Evolutionary conservation across 2,797 vertebrate species (phyloP).

Genomic region (Rhinichthys osculus): DNA sequence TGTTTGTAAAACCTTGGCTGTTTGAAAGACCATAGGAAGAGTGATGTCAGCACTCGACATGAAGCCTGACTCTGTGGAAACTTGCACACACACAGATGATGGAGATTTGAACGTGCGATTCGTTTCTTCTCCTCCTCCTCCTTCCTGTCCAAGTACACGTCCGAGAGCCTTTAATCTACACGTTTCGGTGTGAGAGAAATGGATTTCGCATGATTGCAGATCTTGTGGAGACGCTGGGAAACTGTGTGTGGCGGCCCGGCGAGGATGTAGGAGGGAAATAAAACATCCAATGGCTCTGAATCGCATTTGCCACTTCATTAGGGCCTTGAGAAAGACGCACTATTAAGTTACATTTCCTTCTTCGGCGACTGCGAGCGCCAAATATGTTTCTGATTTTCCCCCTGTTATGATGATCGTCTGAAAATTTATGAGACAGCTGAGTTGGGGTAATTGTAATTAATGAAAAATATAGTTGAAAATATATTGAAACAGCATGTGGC

Average conservation of each 20-base stretch:
- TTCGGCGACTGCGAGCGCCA: conserved; percentile 37
- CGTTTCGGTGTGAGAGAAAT: conserved; percentile 57
- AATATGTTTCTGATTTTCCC: conserved; percentile 50
- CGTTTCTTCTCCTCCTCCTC: conserved; percentile 38
- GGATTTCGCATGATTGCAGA: conserved; percentile 60
- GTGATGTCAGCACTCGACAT: conserved; percentile 38
- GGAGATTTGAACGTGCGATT: conserved; percentile 47
- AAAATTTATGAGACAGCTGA: conserved; percentile 50
- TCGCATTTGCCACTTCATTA: conserved; percentile 57
- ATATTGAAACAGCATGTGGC: conserved; percentile 49
- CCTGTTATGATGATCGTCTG: conserved; percentile 46
- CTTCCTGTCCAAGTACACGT: conserved; percentile 57
- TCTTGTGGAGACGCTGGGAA: conserved; percentile 51
- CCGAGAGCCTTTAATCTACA: conserved; percentile 54
- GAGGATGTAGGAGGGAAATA: conserved; percentile 59
- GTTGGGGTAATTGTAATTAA: conserved; percentile 50
- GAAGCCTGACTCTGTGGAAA: conserved; percentile 54
- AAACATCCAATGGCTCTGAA: conserved; percentile 54
- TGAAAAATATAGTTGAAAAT: conserved; percentile 37
- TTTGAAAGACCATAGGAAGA: conserved; percentile 35
- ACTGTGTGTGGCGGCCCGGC: conserved; percentile 44
- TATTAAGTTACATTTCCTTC: conserved; percentile 56
- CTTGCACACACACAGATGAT: conserved; percentile 32
- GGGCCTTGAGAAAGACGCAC: conserved; percentile 31
- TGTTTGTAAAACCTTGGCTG: conserved; percentile 49